Evolutionary conservation across 2,113 vertebrate species (phyloP), one percentile per base, ranked within the genome.

Genomic region (Aphelocoma coerulescens): DNA sequence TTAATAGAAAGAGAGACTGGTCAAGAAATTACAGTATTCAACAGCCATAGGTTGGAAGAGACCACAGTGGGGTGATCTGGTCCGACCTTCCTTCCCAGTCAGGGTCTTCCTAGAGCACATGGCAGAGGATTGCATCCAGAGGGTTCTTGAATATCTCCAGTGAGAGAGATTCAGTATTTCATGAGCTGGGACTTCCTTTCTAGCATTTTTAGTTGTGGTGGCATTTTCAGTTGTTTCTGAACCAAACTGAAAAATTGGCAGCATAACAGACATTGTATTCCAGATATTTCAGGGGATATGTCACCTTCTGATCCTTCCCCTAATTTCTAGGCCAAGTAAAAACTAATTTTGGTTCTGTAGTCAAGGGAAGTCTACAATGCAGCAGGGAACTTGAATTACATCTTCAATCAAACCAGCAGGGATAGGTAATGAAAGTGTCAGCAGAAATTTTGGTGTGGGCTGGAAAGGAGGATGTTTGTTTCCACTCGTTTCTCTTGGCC

Each of bases 11-110:
- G 3, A 85, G 5, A 48, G 46, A 2, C 39, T 58, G 8, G 13
- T 62, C 16, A 76, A 55, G 33, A 75, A 52, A 59, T 81, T 11
- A 13, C 5, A 69, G 3, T 57, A 41, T 54, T 61, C 16, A 54
- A 26, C n/a, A 68, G 22, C 26, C 20, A 21, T 21, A 41, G 26
- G 12, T 27, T 83, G n/a, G 55, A 69, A 41, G 71, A 26, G 14
- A 89, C 1, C 6, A 19, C 28, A 32, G 17, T 0, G 1, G 9
- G 11, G 6, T 46, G 11, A 19, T 23, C 3, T 55, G 30, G n/a
- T 55, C 21, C 55, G 62, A 35, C 8, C n/a, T 76, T 17, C 37
- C 19, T 55, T 26, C 15, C 69, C 26, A 33, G 2, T 22, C 35
- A 57, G 26, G 12, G 6, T 84, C 18, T 71, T 77, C 35, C 32